Conservation (phyloP, 2,888 invertebrate genomes). For the Halictus quadricinctus region DNA sequence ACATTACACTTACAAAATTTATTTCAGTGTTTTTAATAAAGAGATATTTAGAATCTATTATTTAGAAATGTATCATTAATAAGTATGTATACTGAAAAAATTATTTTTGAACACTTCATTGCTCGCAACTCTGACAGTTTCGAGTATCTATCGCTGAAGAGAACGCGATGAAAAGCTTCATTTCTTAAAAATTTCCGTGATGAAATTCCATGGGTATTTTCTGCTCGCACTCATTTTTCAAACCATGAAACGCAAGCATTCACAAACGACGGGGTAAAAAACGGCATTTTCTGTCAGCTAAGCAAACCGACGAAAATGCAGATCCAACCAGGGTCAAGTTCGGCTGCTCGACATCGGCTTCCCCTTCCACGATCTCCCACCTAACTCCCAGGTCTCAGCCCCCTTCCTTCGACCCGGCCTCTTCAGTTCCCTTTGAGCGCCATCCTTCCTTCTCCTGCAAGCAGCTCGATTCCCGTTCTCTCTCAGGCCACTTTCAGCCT, state of each 20-base stretch:
- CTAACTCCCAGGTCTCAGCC: constrained; percentile 32
- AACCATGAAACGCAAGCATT: neutral
- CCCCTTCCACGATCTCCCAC: constrained; percentile 30
- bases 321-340: constrained; percentile 60
- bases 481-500: constrained; percentile 19
- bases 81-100: neutral
- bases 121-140: neutral
- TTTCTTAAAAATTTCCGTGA: neutral
- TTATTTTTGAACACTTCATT: neutral
- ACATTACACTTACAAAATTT: too few relatives aligned
- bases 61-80: neutral
- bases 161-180: too few relatives aligned
- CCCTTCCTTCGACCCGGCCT: neutral
- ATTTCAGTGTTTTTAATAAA: too few relatives aligned
- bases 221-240: neutral
- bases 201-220: neutral
- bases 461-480: neutral
- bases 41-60: too few relatives aligned
- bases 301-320: constrained; percentile 56
- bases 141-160: neutral
- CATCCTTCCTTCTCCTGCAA: neutral
- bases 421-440: constrained; percentile 15
- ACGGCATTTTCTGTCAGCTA: constrained; percentile 32
- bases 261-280: neutral
- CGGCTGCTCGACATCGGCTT: constrained; percentile 55